A percentile compares a stretch with the other conserved stretches of the same genome.
Conservation (phyloP, 2,888 invertebrate genomes). For the Apotomis turbidana region DNA sequence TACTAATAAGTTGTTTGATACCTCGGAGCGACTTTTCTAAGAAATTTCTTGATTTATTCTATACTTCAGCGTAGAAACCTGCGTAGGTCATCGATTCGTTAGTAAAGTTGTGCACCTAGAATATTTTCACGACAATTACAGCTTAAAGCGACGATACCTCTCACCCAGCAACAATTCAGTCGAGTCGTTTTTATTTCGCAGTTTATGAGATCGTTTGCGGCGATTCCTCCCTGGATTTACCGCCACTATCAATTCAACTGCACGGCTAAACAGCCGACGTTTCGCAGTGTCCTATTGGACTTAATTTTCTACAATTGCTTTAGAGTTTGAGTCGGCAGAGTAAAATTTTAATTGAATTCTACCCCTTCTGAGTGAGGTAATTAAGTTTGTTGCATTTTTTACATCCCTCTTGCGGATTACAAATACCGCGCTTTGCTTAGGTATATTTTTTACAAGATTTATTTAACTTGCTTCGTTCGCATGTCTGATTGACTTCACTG, state of each 20-base stretch:
- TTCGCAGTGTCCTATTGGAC: slow-evolving; percentile 38
- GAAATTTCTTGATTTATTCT: too few species aligned
- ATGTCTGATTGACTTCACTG: not conserved
- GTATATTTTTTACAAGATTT: not conserved
- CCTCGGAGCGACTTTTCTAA: too few species aligned
- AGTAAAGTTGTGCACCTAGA: too few species aligned
- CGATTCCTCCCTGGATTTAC: slow-evolving; percentile 42
- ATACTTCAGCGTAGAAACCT: too few species aligned
- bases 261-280: slow-evolving; percentile 40
- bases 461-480: not conserved
- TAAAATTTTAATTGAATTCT: slow-evolving; percentile 39
- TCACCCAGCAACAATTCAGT: slow-evolving; percentile 34
- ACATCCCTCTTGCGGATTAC: not conserved
- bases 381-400: slow-evolving; percentile 34
- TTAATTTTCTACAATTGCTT: slow-evolving; percentile 42
- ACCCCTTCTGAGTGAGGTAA: slow-evolving; percentile 30
- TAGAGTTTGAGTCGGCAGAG: slow-evolving; percentile 25
- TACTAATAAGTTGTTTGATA: too few species aligned
- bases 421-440: not conserved
- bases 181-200: slow-evolving; percentile 42
- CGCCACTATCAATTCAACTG: slow-evolving; percentile 40
- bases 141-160: not conserved
- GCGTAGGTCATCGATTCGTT: too few species aligned
- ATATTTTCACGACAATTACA: not conserved
- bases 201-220: slow-evolving; percentile 43